Evolutionary conservation across 2,797 vertebrate species (phyloP), one percentile per base, ranked within the genome.

Genomic region (Protosalanx chinensis): DNA sequence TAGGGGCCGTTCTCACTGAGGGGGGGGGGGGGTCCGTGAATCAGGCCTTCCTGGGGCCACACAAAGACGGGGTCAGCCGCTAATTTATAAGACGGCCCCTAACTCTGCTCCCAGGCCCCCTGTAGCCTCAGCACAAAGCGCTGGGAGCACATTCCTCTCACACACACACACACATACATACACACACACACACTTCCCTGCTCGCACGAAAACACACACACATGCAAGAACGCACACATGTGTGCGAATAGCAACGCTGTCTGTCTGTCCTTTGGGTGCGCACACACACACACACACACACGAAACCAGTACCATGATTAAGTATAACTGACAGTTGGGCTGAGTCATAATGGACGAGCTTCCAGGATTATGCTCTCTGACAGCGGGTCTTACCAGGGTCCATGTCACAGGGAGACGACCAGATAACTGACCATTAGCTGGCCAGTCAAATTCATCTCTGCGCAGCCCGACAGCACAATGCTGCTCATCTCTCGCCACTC

Each of bases 11-110:
- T 91, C 89, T 86, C 86, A 84, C 83, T 87, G 67, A 69, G 75
- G 85, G 76, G 84, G 77, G 73, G 85, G 80, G 86, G 83, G 84
- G 86, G 83, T 84, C 80, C 75, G 78, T 86, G 84, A 82, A 72
- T 76, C 84, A 83, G 87, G 64, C 85, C 88, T 88, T 89, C 86
- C 82, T 71, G 64, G 76, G 84, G 84, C 88, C 84, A 84, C 90
- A 94, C 91, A 93, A 93, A 91, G 86, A 84, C 80, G 73, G 85
- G 92, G 89, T 93, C 91, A 94, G 85, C 88, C 82, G 59, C 87
- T 92, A 90, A 93, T 93, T 94, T 92, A 91, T 91, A 91, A 92
- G 90, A 85, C 72, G 75, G 76, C 72, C 85, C 81, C 77, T 27
- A 72, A 79, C 86, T 86, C 84, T 89, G 88, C 88, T 91, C 90